A percentile compares a stretch with the other conserved stretches of the same genome.
These are phyloP conservation scores for Neolamprologus sp. DNA, from an alignment of 2,113 vertebrate genomes.

Conservation along the genomic window DNA sequence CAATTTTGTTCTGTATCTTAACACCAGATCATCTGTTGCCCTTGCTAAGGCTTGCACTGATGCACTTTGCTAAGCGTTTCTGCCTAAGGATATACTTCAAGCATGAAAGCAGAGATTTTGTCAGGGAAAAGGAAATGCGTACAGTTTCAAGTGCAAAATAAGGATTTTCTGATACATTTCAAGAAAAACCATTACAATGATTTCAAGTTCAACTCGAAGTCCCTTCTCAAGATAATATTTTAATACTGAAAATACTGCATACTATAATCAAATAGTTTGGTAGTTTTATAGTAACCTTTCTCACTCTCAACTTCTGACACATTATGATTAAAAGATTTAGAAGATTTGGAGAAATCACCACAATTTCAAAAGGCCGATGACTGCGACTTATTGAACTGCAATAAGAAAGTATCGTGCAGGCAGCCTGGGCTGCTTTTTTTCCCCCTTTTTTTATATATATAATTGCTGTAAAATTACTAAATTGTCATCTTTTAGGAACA, in stretches of 20 bases:
- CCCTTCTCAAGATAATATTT: neutral
- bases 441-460: neutral
- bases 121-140: neutral
- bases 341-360: neutral
- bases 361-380: accelerated
- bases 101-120: neutral
- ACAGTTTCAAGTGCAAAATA: neutral
- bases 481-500: neutral
- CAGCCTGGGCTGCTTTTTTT: neutral
- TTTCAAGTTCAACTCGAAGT: neutral
- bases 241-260: neutral
- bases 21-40: neutral
- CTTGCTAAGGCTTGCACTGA: neutral
- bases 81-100: neutral
- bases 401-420: neutral
- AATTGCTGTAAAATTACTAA: neutral
- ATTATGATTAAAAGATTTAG: neutral
- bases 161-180: neutral
- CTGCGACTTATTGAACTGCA: neutral
- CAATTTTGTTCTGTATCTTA: neutral
- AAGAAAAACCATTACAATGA: neutral
- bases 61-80: neutral
- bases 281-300: neutral
- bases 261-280: neutral
- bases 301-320: neutral